These are phyloP conservation scores for Pinctada fucata DNA, from an alignment of 2,888 invertebrate species.

Conservation along the genomic window DNA sequence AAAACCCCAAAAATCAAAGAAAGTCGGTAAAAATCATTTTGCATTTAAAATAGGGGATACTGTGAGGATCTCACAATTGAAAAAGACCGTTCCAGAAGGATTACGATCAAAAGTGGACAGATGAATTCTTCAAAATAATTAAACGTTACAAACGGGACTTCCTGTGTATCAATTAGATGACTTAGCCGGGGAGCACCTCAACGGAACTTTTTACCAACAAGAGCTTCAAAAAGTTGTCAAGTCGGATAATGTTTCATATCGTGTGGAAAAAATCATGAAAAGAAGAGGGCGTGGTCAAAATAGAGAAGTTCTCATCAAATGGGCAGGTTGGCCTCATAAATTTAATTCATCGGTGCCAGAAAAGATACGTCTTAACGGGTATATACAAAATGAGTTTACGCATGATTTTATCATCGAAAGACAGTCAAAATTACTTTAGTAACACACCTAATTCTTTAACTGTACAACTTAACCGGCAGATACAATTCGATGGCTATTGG, in stretches of 20 bases:
- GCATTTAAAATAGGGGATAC: not conserved
- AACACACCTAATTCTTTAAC: constrained; percentile 15
- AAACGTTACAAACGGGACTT: not conserved
- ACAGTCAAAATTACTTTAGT: constrained; percentile 18
- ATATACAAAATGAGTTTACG: constrained; percentile 27
- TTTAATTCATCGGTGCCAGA: no score
- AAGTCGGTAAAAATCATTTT: not conserved
- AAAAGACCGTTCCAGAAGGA: not conserved
- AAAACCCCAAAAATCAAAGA: not conserved
- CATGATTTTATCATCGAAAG: constrained; percentile 26
- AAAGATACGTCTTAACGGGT: no score
- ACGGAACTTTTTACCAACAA: constrained; percentile 26
- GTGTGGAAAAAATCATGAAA: constrained; percentile 13
- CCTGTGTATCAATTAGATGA: constrained; percentile 25
- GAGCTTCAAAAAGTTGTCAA: constrained; percentile 30
- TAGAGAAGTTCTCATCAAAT: no score
- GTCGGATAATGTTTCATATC: constrained; percentile 22
- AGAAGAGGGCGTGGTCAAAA: not conserved
- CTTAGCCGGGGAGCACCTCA: constrained; percentile 13
- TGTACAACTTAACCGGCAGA: constrained; percentile 17
- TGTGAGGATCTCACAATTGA: not conserved
- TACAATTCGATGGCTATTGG: constrained; percentile 12
- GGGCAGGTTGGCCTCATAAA: no score
- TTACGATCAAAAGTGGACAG: constrained; percentile 5
- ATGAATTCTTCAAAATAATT: constrained; percentile 17